phyloP scores from a whole-genome alignment of 37 sponge, comb jelly and placozoan genomes.

The Chondrosia reniformis region DNA sequence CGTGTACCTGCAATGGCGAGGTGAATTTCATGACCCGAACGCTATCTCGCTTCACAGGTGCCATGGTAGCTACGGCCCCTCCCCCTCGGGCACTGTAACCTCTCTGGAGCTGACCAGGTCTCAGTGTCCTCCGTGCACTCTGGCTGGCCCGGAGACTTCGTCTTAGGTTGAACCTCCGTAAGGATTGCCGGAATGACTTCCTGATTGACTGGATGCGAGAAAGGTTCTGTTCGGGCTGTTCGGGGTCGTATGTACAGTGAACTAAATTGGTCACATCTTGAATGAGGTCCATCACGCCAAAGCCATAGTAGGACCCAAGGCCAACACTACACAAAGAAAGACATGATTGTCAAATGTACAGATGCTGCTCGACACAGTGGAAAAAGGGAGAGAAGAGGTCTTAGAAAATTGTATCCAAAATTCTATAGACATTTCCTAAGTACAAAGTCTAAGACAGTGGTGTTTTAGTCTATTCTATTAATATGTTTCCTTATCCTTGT shows the following conservation, averaged over 20 bases:
- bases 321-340: slow-evolving; percentile 40
- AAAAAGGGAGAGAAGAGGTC: no score
- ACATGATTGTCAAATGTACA: background rate
- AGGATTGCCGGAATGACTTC: slow-evolving; percentile 73
- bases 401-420: no score
- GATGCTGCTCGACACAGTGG: background rate
- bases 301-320: slow-evolving; percentile 74
- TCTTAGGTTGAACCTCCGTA: slow-evolving; percentile 61
- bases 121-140: slow-evolving; percentile 54
- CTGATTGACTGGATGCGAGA: slow-evolving; percentile 76
- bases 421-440: background rate
- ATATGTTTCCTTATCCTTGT: no score
- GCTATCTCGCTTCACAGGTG: slow-evolving; percentile 33
- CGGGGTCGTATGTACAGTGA: slow-evolving; percentile 50
- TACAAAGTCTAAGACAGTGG: background rate
- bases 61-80: background rate
- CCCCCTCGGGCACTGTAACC: background rate
- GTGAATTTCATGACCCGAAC: slow-evolving; percentile 47
- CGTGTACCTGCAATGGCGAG: slow-evolving; percentile 47
- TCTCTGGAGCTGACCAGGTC: slow-evolving; percentile 28
- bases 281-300: slow-evolving; percentile 68
- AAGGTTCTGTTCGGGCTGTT: slow-evolving; percentile 6
- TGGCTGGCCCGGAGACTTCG: slow-evolving; percentile 59
- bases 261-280: slow-evolving; percentile 44
- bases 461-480: background rate